Evolutionary conservation across 1,140 invertebrate species (phyloP), one percentile per base, ranked within the genome.

Genomic region (Lutraria rhynchaena): DNA sequence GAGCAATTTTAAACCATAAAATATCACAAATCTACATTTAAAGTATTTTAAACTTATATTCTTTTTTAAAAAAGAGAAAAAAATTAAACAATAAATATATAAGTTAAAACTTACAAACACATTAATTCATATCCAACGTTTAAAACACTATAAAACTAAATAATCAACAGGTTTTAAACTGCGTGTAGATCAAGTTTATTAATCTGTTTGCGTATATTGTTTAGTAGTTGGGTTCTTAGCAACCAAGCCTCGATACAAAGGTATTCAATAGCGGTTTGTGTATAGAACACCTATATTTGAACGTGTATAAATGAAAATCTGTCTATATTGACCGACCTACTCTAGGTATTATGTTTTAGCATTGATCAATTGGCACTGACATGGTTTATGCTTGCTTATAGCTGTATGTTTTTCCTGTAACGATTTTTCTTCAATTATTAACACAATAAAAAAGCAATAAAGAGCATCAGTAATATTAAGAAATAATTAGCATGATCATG

Each of bases 151-250:
- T 76, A 33, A 37, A 15, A n/a, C 19, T 33, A 57, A 67, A 37
- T 80, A 80, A 67, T 41, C 31, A 11, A 41, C 46, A 17, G 22
- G 11, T 46, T 80, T 49, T 65, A 58, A 60, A 27, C 24, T 24
- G 24, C 57, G 60, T 57, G 37, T 46, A 58, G 35, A 41, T 57
- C 22, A 24, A 37, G 31, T 49, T 41, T 41, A 44, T 63, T 80
- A 80, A 80, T 80, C 76, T 80, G 76, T 80, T 80, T 80, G 76
- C 41, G 55, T 58, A 80, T 67, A 80, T 80, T 80, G 76, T 80
- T 80, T 80, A 55, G 76, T 22, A 57, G 41, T 22, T 17, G 35
- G 29, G 76, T 55, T 58, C 76, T 70, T 58, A 60, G 76, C 76
- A 80, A 80, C 76, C 63, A 53, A 33, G 53, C 49, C 27, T 58